Conservation (phyloP, 2,113 vertebrate species). For the Nannospalax galili region DNA sequence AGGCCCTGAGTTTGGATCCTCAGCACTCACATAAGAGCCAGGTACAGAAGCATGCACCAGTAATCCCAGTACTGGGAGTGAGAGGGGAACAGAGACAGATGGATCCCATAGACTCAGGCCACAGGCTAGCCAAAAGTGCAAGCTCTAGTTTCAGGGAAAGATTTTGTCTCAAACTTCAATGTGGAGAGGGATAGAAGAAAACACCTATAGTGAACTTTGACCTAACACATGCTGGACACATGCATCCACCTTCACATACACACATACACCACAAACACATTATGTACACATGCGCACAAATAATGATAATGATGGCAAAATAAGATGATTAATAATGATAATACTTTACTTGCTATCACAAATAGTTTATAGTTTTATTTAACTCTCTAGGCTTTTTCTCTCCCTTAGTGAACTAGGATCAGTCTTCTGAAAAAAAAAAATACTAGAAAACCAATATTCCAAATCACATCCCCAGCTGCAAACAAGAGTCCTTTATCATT, state of each 20-base stretch:
- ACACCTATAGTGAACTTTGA: background rate
- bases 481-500: background rate
- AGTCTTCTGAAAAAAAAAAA: background rate
- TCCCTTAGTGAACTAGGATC: background rate
- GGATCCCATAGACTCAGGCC: background rate
- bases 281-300: background rate
- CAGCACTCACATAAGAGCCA: background rate
- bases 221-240: background rate
- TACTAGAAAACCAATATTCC: background rate
- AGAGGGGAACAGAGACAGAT: background rate
- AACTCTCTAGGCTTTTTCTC: background rate
- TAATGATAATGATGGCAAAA: background rate
- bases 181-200: background rate
- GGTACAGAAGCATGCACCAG: no score
- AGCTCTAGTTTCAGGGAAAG: background rate
- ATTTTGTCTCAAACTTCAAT: background rate
- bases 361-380: background rate
- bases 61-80: no score
- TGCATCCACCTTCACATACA: no score
- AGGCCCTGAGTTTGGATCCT: background rate
- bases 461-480: background rate
- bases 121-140: background rate
- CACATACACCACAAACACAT: background rate
- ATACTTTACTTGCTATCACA: background rate
- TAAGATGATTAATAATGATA: background rate